Percentiles rank a stretch among this genome's conserved stretches.
Evolutionary conservation across 2,797 vertebrate species (phyloP).

Genomic region (Hypotaenidia okinawae): DNA sequence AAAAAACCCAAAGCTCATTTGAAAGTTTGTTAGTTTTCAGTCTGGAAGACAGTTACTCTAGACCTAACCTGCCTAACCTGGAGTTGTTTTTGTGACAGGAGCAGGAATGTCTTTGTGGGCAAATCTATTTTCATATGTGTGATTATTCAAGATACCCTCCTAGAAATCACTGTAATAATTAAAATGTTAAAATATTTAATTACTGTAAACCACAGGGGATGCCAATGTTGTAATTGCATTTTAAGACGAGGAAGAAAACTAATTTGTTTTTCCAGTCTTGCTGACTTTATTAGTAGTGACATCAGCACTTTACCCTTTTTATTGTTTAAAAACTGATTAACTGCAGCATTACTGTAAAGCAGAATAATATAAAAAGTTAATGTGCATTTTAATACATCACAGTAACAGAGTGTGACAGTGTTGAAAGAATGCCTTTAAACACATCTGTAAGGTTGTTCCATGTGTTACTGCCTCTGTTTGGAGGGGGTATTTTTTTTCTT

Average conservation of each 20-base stretch:
- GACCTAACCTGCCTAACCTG: conserved; percentile 43
- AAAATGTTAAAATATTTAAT: conserved; percentile 81
- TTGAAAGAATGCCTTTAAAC: conserved; percentile 10
- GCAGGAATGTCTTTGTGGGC: conserved; percentile 29
- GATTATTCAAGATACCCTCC: conserved; percentile 42
- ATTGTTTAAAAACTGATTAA: conserved; percentile 73
- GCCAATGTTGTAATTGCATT: conserved; percentile 68
- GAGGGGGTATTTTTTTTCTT: not conserved
- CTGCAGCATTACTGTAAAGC: conserved; percentile 50
- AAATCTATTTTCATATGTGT: conserved; percentile 33
- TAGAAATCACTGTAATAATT: conserved; percentile 76
- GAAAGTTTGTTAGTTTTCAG: conserved; percentile 52
- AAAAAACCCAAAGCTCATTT: conserved; percentile 30
- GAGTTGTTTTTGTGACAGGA: conserved; percentile 44
- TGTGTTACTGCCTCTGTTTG: not conserved
- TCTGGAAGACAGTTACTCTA: conserved; percentile 35
- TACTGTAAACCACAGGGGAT: conserved; percentile 71
- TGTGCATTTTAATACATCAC: conserved; percentile 64
- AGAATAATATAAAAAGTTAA: conserved; percentile 54
- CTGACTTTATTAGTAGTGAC: conserved; percentile 60
- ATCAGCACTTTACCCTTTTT: conserved; percentile 64
- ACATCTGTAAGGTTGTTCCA: not conserved
- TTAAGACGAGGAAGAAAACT: conserved; percentile 64
- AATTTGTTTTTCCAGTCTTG: conserved; percentile 71
- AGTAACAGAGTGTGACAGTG: conserved; percentile 33